phyloP scores from a whole-genome alignment of 2,888 invertebrate species.

The Leucophenga montana region DNA sequence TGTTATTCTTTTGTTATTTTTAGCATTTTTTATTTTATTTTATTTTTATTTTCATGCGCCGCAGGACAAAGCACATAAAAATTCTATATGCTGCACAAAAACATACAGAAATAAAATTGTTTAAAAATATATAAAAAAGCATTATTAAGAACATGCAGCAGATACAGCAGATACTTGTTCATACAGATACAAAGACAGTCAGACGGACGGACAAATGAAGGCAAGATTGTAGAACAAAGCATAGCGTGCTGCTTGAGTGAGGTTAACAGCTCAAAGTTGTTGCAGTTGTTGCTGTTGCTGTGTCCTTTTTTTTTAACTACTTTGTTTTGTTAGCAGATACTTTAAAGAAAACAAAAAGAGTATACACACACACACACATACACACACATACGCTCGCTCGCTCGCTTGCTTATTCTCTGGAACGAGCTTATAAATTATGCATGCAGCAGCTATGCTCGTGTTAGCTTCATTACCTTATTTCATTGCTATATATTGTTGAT shows the following conservation, averaged over 20 bases:
- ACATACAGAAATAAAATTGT: background rate
- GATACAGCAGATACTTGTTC: too few species aligned
- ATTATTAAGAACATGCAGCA: background rate
- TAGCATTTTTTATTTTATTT: too few species aligned
- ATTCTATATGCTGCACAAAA: background rate
- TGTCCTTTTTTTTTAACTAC: too few species aligned
- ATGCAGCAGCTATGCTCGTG: slow-evolving; percentile 59
- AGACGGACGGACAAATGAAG: too few species aligned
- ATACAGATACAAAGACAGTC: too few species aligned
- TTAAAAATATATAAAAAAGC: background rate
- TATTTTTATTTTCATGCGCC: slow-evolving; percentile 4
- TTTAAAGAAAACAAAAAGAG: background rate
- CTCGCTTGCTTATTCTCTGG: too few species aligned
- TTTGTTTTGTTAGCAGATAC: too few species aligned
- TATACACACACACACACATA: background rate
- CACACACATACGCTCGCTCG: too few species aligned
- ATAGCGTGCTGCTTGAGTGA: too few species aligned
- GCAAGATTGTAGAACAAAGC: too few species aligned
- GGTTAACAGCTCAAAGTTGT: too few species aligned
- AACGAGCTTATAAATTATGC: slow-evolving; percentile 56
- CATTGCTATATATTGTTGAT: slow-evolving; percentile 29
- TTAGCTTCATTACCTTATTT: slow-evolving; percentile 54
- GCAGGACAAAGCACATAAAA: slow-evolving; percentile 1
- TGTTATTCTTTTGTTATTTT: background rate
- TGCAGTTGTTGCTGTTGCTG: too few species aligned